Base-by-base conservation (phyloP, 2,113 vertebrate genomes). In the Microtus richardsoni region DNA sequence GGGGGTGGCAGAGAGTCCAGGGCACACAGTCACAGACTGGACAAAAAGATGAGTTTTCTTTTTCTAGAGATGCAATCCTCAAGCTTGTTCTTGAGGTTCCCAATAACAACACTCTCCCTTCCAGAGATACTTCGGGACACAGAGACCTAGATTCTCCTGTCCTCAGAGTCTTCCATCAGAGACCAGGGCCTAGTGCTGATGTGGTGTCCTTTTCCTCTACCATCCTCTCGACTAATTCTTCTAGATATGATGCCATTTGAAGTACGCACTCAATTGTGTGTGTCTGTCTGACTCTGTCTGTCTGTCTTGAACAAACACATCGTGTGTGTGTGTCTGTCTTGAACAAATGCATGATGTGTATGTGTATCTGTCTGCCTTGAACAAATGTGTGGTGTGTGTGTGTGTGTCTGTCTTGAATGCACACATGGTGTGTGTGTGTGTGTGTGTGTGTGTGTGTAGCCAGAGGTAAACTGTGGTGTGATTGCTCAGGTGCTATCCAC, bases 21-120 rank as follows among this genome's bases (percentile, higher is more conserved):
- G 66, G 92, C 91, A 96, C 0, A 0, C 33, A 82, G 36, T 79
- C 26, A 0, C 36, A 13, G 1, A 21, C 54, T 26, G 74, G 92
- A 66, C 93, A 30, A 0, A 6, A 30, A 91, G 96, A 89, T 39
- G 12, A 91, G 68, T 96, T 96, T 93, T 92, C 92, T 97, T 88
- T 95, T 96, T 66, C 68, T 91, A 75, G 17, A n/a, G 28, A 83
- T 49, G 87, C 11, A 91, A 85, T 94, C 94, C 85, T 49, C 33
- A 11, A 62, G 12, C 36, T 58, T 2, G 70, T 52, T 52, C 86
- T 88, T 3, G 2, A 60, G 33, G 19, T 60, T 85, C 30, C 77
- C 12, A 85, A 64, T 21, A 71, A 24, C 12, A 60, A 77, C 80
- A 7, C 14, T 95, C 96, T 62, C 70, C 92, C 70, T 95, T 93